Base-by-base conservation (phyloP, 2,113 vertebrate genomes). In the Henicopernis longicauda region DNA sequence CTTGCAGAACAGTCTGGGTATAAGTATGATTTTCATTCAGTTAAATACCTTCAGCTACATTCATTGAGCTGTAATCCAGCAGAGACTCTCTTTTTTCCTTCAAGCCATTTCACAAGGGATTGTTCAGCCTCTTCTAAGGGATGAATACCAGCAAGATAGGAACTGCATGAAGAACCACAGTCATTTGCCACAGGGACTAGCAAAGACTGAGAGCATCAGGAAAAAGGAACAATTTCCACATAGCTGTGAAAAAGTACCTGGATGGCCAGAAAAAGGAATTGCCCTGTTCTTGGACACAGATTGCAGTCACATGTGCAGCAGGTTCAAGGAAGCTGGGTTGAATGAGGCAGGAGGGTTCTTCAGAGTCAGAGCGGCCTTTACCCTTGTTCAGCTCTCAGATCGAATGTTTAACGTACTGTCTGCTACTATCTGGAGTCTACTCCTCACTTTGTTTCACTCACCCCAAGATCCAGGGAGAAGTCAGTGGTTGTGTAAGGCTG, bases 401-500 rank as follows among this genome's bases (percentile, higher is more conserved):
- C 5, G 2, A 63, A 65, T 5, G 9, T 76, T 78, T 79, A 45
- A 32, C 22, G 23, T 69, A n/a, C 31, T 79, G 57, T 59, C 80
- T 82, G 61, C 50, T 70, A 6, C 87, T 83, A 20, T 72, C 61
- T 76, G 69, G 52, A 79, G 34, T 69, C 70, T 82, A 9, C 62
- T 57, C 34, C 93, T 1, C 5, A 31, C 85, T 86, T 86, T 3
- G 1, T 72, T 93, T 84, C 34, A 3, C 42, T 93, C 77, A 72
- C 54, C 38, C 70, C 80, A 58, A 87, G 50, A 72, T 95, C 27
- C 66, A 77, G 20, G 40, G 57, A 87, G 66, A 92, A 94, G 65
- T 61, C 73, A 52, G 69, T 82, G 87, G 50, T 82, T 95, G 73
- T 82, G 71, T 90, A 93, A 94, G 72, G 55, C 88, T 89, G 79